These are phyloP conservation scores for Sebastes nivosus DNA, from an alignment of 2,797 vertebrate species.

Conservation along the genomic window DNA sequence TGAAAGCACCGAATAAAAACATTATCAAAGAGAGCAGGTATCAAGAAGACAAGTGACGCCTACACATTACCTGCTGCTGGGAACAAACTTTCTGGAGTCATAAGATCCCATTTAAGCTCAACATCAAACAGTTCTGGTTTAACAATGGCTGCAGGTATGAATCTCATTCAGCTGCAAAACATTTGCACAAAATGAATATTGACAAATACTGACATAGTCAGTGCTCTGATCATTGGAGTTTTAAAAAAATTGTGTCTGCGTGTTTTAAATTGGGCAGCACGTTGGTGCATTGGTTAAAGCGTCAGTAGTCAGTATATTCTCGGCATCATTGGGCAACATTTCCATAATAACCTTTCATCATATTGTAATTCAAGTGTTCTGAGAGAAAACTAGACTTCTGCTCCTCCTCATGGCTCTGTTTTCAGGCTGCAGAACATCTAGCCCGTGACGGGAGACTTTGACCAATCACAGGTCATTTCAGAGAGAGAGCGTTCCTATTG, in stretches of 20 bases:
- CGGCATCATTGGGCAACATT: rapidly evolving
- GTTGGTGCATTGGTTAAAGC: neutral
- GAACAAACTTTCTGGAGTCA: neutral
- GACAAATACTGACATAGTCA: neutral
- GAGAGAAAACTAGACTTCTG: too few relatives aligned
- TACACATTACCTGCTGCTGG: neutral
- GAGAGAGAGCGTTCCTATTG: too few relatives aligned
- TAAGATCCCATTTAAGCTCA: neutral
- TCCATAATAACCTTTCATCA: too few relatives aligned
- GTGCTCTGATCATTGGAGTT: neutral
- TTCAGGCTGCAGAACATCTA: too few relatives aligned
- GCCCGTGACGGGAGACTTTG: too few relatives aligned
- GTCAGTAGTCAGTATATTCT: too few relatives aligned
- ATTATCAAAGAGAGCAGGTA: neutral
- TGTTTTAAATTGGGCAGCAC: neutral
- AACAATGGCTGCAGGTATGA: neutral
- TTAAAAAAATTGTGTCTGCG: neutral
- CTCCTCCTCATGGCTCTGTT: too few relatives aligned
- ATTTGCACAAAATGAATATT: too few relatives aligned
- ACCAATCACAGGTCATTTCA: too few relatives aligned
- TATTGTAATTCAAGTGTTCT: too few relatives aligned
- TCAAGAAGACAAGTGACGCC: neutral
- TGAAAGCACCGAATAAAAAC: neutral
- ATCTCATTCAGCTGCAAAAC: neutral
- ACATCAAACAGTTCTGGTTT: neutral